A percentile compares a stretch with the other conserved stretches of the same genome.
phyloP scores from a whole-genome alignment of 2,797 vertebrate genomes.

The Myotis vivesi region DNA sequence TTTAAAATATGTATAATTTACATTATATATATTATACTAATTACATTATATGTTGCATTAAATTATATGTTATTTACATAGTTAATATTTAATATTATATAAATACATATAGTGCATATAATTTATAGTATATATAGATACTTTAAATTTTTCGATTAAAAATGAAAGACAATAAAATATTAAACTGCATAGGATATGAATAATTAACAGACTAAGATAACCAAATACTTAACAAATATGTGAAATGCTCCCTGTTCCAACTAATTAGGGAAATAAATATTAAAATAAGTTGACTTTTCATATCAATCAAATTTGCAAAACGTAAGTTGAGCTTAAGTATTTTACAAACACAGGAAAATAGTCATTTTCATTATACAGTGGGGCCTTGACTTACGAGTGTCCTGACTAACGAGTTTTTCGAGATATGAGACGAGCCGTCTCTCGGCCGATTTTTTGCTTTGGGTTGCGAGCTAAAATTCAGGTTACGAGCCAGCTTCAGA shows the following conservation, averaged over 20 bases:
- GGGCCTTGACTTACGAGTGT: too few species aligned
- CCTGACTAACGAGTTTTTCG: too few species aligned
- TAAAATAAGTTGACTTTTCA: background rate
- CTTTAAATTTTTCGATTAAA: background rate
- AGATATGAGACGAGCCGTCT: too few species aligned
- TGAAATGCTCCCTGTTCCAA: background rate
- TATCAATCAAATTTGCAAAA: background rate
- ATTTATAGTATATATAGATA: background rate
- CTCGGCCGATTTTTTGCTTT: too few species aligned
- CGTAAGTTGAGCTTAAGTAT: background rate
- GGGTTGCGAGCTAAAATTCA: too few species aligned
- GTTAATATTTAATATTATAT: background rate
- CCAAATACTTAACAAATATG: background rate
- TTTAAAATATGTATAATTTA: background rate
- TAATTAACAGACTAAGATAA: background rate
- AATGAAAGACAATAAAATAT: slow-evolving; percentile 14
- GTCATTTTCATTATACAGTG: background rate
- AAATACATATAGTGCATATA: background rate
- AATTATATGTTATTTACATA: background rate
- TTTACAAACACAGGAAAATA: background rate
- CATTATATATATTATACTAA: background rate
- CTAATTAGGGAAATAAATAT: background rate
- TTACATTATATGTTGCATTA: background rate
- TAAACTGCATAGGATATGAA: background rate
- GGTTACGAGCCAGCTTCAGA: too few species aligned